A percentile compares a stretch with the other conserved stretches of the same genome.
phyloP scores from a whole-genome alignment of 2,888 invertebrate species.

The Meganola albula region DNA sequence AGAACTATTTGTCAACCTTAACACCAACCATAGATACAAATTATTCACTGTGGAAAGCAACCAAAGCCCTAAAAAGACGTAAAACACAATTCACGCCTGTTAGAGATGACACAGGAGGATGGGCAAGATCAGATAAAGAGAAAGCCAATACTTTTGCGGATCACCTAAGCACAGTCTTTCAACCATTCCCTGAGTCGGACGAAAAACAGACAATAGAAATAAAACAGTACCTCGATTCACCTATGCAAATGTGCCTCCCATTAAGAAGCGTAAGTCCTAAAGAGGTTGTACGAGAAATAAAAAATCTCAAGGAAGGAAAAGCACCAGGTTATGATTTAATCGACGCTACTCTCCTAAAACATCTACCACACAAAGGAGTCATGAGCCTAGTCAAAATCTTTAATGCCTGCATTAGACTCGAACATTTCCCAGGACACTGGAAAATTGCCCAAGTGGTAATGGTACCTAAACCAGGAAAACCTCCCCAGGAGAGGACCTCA shows the following conservation, averaged over 20 bases:
- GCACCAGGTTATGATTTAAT: background rate
- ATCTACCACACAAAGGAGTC: background rate
- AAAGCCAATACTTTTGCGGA: background rate
- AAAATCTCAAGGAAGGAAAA: background rate
- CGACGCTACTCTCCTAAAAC: background rate
- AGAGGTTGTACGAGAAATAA: background rate
- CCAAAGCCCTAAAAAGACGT: conserved; percentile 1
- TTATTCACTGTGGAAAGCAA: conserved; percentile 3
- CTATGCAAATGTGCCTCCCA: background rate
- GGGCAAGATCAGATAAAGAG: background rate
- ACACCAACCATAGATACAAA: background rate
- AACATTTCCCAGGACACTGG: conserved; percentile 11
- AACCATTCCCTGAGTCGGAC: background rate
- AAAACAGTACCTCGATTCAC: background rate
- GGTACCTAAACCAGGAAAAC: conserved; percentile 13
- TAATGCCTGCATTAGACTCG: conserved; percentile 6
- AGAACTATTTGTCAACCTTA: background rate
- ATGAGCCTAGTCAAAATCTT: conserved; percentile 5
- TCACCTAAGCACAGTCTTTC: background rate
- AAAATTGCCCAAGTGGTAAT: conserved; percentile 15
- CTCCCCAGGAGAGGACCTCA: background rate
- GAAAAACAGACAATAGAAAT: background rate
- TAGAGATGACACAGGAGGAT: background rate
- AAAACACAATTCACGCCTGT: background rate
- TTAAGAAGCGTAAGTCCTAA: background rate